These are phyloP conservation scores for Trididemnum nubilum DNA, from an alignment of 23 tunicate genomes.

Conservation along the genomic window DNA sequence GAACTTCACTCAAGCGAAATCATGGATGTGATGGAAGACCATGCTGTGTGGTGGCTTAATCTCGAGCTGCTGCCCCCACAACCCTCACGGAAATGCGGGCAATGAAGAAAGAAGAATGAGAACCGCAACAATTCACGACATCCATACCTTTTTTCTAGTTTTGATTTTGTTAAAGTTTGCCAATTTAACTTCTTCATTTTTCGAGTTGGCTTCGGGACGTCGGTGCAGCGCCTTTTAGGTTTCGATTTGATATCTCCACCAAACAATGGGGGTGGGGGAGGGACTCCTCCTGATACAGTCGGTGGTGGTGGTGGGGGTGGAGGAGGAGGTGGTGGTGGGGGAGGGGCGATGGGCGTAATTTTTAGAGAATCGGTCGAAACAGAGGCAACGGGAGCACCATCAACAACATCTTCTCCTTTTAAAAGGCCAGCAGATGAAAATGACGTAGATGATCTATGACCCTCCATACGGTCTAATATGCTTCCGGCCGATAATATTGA, in stretches of 20 bases:
- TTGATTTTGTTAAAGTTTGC: conserved; percentile 33
- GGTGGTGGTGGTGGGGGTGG: conserved; percentile 18
- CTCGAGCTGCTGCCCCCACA: too few species aligned
- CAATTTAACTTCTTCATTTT: conserved; percentile 55
- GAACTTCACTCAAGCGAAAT: too few species aligned
- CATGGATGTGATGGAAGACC: too few species aligned
- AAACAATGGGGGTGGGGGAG: conserved; percentile 35
- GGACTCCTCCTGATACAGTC: background rate
- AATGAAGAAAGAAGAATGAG: too few species aligned
- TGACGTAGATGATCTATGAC: background rate
- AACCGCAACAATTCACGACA: too few species aligned
- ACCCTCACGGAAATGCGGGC: too few species aligned
- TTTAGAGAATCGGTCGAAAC: background rate
- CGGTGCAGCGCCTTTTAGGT: background rate
- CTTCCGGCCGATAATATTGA: background rate
- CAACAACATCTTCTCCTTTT: background rate
- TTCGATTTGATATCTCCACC: background rate
- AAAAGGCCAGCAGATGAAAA: background rate
- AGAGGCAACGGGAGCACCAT: background rate
- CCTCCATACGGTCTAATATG: background rate
- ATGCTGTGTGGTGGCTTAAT: too few species aligned
- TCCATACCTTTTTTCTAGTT: background rate
- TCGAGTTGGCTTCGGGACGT: conserved; percentile 46
- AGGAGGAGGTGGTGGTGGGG: conserved; percentile 10
- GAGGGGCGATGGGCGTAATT: background rate